Percentiles rank a stretch among this genome's conserved stretches.
Conservation (phyloP, 2,888 invertebrate species). For the Helicoverpa assulta region DNA sequence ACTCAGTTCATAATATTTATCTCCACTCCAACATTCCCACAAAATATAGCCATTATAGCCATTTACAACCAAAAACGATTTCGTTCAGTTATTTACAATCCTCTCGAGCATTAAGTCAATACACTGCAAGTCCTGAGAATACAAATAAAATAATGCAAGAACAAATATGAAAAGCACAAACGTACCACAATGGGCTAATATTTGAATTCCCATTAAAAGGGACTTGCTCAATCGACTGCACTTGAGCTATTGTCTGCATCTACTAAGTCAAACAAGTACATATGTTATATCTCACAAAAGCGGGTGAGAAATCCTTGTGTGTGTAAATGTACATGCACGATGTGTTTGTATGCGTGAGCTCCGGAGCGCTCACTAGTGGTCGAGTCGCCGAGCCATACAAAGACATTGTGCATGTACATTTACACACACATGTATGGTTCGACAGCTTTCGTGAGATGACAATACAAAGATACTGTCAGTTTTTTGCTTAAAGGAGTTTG, state of each 20-base stretch:
- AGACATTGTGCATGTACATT: too few relatives aligned
- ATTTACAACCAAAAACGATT: conserved; percentile 1
- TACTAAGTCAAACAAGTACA: neutral
- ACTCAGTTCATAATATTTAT: too few relatives aligned
- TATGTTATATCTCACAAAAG: too few relatives aligned
- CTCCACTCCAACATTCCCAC: too few relatives aligned
- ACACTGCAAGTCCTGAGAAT: conserved; percentile 15
- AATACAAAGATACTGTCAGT: neutral
- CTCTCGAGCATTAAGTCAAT: conserved; percentile 30
- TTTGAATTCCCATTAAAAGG: conserved; percentile 21
- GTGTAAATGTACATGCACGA: too few relatives aligned
- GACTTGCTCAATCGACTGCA: conserved; percentile 27
- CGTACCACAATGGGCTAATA: conserved; percentile 10
- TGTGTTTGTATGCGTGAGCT: too few relatives aligned
- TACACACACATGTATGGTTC: too few relatives aligned
- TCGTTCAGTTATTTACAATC: conserved; percentile 35
- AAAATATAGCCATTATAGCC: neutral
- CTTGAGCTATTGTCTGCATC: conserved; percentile 28
- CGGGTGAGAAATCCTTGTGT: too few relatives aligned
- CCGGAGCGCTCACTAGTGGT: too few relatives aligned
- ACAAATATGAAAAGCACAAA: conserved; percentile 5
- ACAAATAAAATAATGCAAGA: conserved; percentile 30
- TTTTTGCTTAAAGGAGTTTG: conserved; percentile 1
- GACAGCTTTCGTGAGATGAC: too few relatives aligned
- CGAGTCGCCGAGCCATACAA: too few relatives aligned